phyloP scores from a whole-genome alignment of 2,113 vertebrate species.

The Sminthopsis crassicaudata region DNA sequence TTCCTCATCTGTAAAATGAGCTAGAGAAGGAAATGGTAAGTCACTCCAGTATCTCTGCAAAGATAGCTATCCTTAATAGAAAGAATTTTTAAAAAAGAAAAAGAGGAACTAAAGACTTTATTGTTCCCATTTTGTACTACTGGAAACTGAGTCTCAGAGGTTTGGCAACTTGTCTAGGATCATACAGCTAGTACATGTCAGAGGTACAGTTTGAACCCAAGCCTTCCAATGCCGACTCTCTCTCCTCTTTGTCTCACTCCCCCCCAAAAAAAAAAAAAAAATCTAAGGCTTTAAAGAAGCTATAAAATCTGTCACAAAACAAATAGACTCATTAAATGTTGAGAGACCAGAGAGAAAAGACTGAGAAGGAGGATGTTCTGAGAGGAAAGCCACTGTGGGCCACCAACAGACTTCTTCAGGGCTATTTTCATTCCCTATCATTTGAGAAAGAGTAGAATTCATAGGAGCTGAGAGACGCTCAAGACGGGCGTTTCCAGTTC shows the following conservation, averaged over 20 bases:
- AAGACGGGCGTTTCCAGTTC: neutral
- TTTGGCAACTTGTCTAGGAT: neutral
- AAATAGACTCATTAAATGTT: neutral
- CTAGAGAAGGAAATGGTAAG: too few species aligned
- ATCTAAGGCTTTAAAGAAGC: conserved; percentile 27
- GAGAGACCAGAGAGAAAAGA: neutral
- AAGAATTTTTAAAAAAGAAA: neutral
- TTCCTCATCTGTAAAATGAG: too few species aligned
- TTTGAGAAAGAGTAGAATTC: neutral
- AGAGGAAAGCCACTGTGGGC: neutral
- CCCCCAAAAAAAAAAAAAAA: conserved; percentile 20
- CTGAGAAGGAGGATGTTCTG: neutral
- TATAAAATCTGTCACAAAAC: neutral
- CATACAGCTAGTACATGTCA: neutral
- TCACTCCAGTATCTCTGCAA: too few species aligned
- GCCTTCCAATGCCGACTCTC: neutral
- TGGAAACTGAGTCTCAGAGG: neutral
- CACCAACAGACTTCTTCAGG: neutral
- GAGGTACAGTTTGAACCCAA: neutral
- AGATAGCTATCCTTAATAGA: neutral
- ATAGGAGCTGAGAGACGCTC: neutral
- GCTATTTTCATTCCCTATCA: conserved; percentile 1
- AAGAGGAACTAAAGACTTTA: neutral
- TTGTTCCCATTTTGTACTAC: neutral
- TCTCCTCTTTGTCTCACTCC: neutral